These are phyloP conservation scores for Drosophila longiperda DNA, from an alignment of 2,888 invertebrate genomes.

Conservation along the genomic window DNA sequence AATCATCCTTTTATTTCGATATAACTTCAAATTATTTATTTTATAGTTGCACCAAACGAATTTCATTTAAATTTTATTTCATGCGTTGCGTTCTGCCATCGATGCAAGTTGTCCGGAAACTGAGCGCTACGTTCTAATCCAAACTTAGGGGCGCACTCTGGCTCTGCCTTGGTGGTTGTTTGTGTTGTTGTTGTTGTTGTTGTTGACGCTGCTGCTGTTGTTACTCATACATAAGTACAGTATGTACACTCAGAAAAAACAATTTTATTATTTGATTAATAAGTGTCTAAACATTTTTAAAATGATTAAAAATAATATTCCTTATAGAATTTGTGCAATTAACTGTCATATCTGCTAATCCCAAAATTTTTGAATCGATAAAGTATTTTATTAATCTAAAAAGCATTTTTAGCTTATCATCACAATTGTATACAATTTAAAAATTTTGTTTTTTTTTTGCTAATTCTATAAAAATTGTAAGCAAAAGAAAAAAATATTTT, in stretches of 20 bases:
- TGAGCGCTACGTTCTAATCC: slow-evolving; percentile 71
- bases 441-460: too few relatives aligned
- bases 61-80: not conserved
- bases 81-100: slow-evolving; percentile 58
- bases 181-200: slow-evolving; percentile 26
- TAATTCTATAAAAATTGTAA: not conserved
- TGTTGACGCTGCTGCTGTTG: slow-evolving; percentile 20
- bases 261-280: too few relatives aligned
- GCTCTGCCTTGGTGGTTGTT: slow-evolving; percentile 57
- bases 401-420: too few relatives aligned
- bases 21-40: not conserved
- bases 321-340: not conserved
- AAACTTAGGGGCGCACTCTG: slow-evolving; percentile 56
- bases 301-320: not conserved
- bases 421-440: too few relatives aligned
- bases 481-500: not conserved
- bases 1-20: not conserved
- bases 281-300: not conserved
- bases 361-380: not conserved
- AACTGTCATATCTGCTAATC: not conserved
- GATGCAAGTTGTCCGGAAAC: slow-evolving; percentile 77
- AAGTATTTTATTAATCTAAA: too few relatives aligned
- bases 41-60: slow-evolving; percentile 2
- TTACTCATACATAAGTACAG: slow-evolving; percentile 12
- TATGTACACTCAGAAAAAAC: slow-evolving; percentile 11